Evolutionary conservation across 1,140 invertebrate genomes (phyloP).

Genomic region (Cyphomyrmex costatus): DNA sequence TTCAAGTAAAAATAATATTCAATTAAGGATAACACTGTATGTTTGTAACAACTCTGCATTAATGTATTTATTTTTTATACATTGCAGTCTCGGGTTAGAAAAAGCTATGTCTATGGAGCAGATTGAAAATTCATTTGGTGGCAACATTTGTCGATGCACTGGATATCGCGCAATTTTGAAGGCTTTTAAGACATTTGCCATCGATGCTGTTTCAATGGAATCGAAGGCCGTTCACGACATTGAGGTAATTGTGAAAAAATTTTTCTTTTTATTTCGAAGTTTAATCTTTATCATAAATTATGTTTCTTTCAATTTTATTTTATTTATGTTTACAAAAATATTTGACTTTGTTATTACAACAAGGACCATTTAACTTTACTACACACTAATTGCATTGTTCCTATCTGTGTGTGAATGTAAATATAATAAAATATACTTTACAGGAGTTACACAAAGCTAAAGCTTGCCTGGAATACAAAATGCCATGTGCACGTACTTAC

Average conservation of each 20-base stretch:
- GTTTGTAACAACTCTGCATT: background rate
- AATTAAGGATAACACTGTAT: background rate
- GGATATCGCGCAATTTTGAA: slow-evolving; percentile 95
- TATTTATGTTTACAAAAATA: background rate
- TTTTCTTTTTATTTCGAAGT: no score
- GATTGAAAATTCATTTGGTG: slow-evolving; percentile 92
- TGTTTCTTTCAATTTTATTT: background rate
- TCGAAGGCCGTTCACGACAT: slow-evolving; percentile 88
- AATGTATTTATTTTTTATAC: background rate
- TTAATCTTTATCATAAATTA: slow-evolving; percentile 6
- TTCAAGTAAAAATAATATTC: no score
- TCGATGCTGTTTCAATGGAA: slow-evolving; percentile 87
- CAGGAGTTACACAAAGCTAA: slow-evolving; percentile 84
- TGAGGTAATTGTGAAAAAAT: slow-evolving; percentile 83
- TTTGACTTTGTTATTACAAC: background rate
- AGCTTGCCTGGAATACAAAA: slow-evolving; percentile 78
- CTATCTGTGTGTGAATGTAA: background rate
- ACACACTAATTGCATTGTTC: background rate
- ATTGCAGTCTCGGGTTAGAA: slow-evolving; percentile 80
- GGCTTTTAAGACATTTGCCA: slow-evolving; percentile 92
- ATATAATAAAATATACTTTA: background rate
- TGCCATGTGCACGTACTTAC: slow-evolving; percentile 74
- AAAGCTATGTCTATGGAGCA: slow-evolving; percentile 88
- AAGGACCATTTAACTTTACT: background rate
- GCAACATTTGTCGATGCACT: slow-evolving; percentile 95